Evolutionary conservation across 2,113 vertebrate species (phyloP), one percentile per base, ranked within the genome.

Genomic region (Myotis yumanensis): DNA sequence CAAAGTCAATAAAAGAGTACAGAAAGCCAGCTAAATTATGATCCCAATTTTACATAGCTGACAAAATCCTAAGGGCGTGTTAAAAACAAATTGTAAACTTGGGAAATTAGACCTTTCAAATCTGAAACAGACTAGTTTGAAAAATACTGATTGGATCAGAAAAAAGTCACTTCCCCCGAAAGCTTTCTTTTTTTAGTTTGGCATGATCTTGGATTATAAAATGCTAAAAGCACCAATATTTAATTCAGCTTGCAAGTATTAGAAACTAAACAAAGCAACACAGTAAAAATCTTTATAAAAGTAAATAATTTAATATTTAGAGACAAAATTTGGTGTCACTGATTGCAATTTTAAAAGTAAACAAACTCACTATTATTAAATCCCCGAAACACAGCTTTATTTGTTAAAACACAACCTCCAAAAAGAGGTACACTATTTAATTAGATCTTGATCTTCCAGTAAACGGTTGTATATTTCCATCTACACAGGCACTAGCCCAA

Each of bases 401-500:
- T 90, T 85, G 57, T 94, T 92, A 82, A 86, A 75, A 89, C 28
- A 32, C 52, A 14, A 23, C 46, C 40, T 5, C 75, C 17, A 52
- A 86, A 71, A 86, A 43, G 43, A 77, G 64, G 30, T 43, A 35
- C 15, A 62, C 3, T 79, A 7, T 89, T 97, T 95, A 93, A 97
- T 96, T 93, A 94, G 82, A 71, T 77, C 62, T 95, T 96, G 82
- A 71, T 77, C 62, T 95, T 96, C 73, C 11, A 87, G 88, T 76
- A 88, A 93, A 77, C 20, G n/a, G 66, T 68, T 96, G n/a, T 48
- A 5, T 89, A 93, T 95, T 95, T 95, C 71, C 57, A 90, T 81
- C 93, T 95, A 86, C 95, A 86, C 95, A 96, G 76, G 81, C 93
- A 96, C 86, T 79, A 94, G 91, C 68, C 89, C 57, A 20, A 90